phyloP scores from a whole-genome alignment of 2,888 invertebrate genomes.

The Ischnura elegans region DNA sequence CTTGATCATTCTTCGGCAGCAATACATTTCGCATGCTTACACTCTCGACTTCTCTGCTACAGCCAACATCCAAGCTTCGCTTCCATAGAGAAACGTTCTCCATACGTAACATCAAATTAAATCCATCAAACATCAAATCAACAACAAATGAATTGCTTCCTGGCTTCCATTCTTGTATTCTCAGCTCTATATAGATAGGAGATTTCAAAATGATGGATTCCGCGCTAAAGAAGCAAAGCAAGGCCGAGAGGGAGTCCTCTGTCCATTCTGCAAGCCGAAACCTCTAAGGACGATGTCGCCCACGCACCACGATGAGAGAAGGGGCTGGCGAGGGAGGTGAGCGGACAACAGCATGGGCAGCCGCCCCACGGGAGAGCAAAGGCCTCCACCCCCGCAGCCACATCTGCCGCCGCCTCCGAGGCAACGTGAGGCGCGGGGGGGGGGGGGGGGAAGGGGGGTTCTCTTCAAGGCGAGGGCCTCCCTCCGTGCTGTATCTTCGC shows the following conservation, averaged over 20 bases:
- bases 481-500: constrained; percentile 7
- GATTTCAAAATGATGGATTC: too few species aligned
- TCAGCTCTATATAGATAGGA: too few species aligned
- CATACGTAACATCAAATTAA: too few species aligned
- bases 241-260: not conserved
- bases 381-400: constrained; percentile 2
- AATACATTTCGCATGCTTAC: too few species aligned
- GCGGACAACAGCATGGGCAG: constrained; percentile 6
- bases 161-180: too few species aligned
- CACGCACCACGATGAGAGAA: not conserved
- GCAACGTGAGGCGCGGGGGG: not conserved
- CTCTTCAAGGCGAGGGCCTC: not conserved
- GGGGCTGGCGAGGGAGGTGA: not conserved
- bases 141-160: too few species aligned
- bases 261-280: constrained; percentile 7
- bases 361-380: not conserved
- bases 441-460: not conserved
- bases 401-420: not conserved
- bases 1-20: too few species aligned
- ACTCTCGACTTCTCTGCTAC: too few species aligned
- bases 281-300: not conserved
- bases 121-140: too few species aligned
- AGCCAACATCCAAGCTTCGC: too few species aligned
- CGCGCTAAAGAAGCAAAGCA: too few species aligned
- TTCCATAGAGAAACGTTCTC: too few species aligned